Conservation (phyloP, 2,888 invertebrate species). For the Drosophila leonis region DNA sequence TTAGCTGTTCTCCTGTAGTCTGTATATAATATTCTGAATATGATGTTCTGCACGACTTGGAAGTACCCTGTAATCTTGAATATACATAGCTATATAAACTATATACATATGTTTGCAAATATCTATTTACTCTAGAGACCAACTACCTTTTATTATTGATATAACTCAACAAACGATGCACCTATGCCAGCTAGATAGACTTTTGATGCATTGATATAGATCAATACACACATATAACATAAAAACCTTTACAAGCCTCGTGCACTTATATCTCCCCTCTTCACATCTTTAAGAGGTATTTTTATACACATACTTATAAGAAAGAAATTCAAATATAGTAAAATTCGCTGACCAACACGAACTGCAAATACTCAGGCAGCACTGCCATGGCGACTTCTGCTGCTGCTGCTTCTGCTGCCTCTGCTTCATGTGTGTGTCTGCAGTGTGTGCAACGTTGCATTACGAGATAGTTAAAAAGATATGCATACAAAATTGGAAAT, state of each 20-base stretch:
- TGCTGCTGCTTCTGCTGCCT: background rate
- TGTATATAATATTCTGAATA: too few species aligned
- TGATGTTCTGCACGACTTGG: background rate
- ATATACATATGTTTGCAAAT: too few species aligned
- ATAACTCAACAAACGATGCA: too few species aligned
- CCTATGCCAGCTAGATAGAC: background rate
- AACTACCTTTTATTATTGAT: too few species aligned
- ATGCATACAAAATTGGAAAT: conserved; percentile 80
- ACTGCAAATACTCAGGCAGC: conserved; percentile 24
- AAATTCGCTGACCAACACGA: conserved; percentile 56
- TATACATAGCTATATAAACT: too few species aligned
- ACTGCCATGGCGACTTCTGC: background rate
- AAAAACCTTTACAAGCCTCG: background rate
- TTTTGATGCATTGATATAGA: background rate
- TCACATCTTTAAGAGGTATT: conserved; percentile 12
- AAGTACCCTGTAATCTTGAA: background rate
- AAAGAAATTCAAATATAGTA: conserved; percentile 26
- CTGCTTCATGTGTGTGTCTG: background rate
- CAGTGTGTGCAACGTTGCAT: conserved; percentile 76
- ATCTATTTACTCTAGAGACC: too few species aligned
- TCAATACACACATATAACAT: background rate
- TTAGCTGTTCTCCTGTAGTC: too few species aligned
- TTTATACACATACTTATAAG: background rate
- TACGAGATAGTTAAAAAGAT: conserved; percentile 76
- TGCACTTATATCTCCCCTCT: background rate